These are phyloP conservation scores for Balanococcus diminutus DNA, from an alignment of 2,888 invertebrate genomes.

Conservation along the genomic window DNA sequence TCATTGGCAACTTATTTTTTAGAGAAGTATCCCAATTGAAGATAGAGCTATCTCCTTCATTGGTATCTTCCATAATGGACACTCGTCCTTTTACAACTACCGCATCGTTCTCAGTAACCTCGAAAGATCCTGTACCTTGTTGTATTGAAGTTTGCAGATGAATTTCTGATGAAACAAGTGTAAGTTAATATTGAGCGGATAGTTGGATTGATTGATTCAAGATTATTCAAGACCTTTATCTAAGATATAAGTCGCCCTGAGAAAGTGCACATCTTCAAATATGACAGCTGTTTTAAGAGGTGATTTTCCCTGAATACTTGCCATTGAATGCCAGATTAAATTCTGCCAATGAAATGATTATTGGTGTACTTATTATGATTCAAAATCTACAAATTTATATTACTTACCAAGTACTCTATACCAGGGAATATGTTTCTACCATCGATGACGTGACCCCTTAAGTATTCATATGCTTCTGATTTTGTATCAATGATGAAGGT, in stretches of 20 bases:
- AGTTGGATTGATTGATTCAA: no score
- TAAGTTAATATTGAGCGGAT: no score
- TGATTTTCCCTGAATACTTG: not conserved
- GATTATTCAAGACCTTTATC: no score
- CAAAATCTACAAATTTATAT: not conserved
- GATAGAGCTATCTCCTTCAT: constrained; percentile 64
- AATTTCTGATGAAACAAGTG: no score
- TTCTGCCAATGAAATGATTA: not conserved
- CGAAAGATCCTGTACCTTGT: constrained; percentile 65
- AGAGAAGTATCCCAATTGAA: constrained; percentile 62
- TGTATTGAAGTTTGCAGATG: no score
- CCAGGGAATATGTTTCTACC: constrained; percentile 31
- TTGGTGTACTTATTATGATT: not conserved
- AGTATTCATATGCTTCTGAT: not conserved
- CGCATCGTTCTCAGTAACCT: constrained; percentile 71
- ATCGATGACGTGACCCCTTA: constrained; percentile 20
- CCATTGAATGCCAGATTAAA: not conserved
- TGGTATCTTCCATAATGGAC: constrained; percentile 65
- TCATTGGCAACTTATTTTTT: constrained; percentile 62
- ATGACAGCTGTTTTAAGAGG: not conserved
- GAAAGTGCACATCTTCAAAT: constrained; percentile 30
- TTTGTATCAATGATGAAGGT: not conserved
- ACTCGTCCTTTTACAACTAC: constrained; percentile 75
- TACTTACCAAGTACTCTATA: constrained; percentile 15
- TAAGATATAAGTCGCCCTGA: not conserved